phyloP scores from a whole-genome alignment of 2,113 vertebrate species.

The western clawed frog (Xenopus tropicalis) region UCB_Xtro_10.0 CM004444.2:48434501-48435000 shows the following conservation, averaged over 20 bases:
- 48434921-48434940: conserved; percentile 28
- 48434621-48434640: no score
- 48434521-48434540: no score
- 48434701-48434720: neutral
- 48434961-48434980: conserved; percentile 25
- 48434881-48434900: conserved; percentile 33
- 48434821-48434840: conserved; percentile 40
- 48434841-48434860: conserved; percentile 12
- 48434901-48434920: conserved; percentile 21
- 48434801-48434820: conserved; percentile 20
- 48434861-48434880: conserved; percentile 22
- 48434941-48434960: conserved; percentile 11
- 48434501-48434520: no score
- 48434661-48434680: no score
- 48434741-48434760: neutral
- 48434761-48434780: conserved; percentile 34
- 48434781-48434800: conserved; percentile 31
- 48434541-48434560: no score
- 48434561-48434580: no score
- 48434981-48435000: conserved; percentile 9
- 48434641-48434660: no score
- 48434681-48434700: no score
- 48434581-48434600: no score
- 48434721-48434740: conserved; percentile 14
- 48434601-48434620: no score